Base-by-base conservation (phyloP, 2,113 vertebrate species). In the Xyliphius kryptos region DNA sequence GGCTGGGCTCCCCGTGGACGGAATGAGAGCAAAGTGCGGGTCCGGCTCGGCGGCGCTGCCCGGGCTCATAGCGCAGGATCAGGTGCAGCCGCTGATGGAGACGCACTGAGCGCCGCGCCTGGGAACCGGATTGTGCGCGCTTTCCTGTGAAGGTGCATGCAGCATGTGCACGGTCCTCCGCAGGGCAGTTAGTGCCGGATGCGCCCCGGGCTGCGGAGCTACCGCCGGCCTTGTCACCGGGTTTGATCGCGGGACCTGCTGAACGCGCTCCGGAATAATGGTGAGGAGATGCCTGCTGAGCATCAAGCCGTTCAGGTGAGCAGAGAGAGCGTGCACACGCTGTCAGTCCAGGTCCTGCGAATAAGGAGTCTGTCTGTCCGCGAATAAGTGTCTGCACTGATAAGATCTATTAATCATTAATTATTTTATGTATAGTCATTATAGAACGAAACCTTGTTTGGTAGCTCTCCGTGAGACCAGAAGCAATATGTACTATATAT, bases 231-330 rank as follows among this genome's bases (percentile, higher is more conserved):
- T 10, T 38, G 21, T 59, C 19, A 17, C 2, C 21, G 56, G 56
- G 17, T 44, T 43, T 44, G 21, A 17, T 43, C 55, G 11, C 37
- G 43, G 55, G n/a, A 6, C 50, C 43, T 66, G 64, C 55, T 66
- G 55, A 66, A 58, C 57, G 17, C 57, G 16, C 37, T 46, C 59
- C n/a, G 43, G 66, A 52, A 66, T 66, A 60, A 73, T 73, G 91
- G 83, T 85, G 87, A 93, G 94, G 78, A 92, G 95, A 92, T 94
- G 93, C 82, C 91, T 94, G 74, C 88, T 95, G 87, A 94, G 92
- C 85, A 85, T 95, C 89, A 94, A 91, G 86, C 95, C 93, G 54
- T 98, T 98, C 86, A 93, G 95, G 95, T 98, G 87, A 93, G 64
- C 7, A n/a, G n/a, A 46, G 14, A n/a, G n/a, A n/a, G n/a, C n/a